A percentile compares a stretch with the other conserved stretches of the same genome.
Evolutionary conservation across 2,888 invertebrate species (phyloP).

Genomic region (Agrochola macilenta): DNA sequence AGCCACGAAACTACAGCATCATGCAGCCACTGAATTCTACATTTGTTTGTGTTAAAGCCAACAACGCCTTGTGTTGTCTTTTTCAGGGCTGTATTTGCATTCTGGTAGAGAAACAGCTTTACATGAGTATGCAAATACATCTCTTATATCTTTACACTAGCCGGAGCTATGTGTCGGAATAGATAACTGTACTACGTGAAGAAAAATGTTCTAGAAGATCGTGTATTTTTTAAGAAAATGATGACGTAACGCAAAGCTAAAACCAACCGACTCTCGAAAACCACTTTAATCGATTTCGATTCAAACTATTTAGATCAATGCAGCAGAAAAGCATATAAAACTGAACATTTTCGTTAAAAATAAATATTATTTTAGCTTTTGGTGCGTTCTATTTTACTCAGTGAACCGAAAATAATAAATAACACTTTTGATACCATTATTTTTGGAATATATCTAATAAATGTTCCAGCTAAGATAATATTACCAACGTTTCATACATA

Average conservation of each 20-base stretch:
- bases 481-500: slow-evolving; percentile 32
- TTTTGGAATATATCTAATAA: slow-evolving; percentile 14
- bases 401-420: neutral
- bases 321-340: neutral
- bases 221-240: neutral
- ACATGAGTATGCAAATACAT: slow-evolving; percentile 35
- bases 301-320: neutral
- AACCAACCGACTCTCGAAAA: neutral
- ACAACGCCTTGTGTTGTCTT: slow-evolving; percentile 31
- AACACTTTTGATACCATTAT: slow-evolving; percentile 1
- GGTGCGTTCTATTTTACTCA: neutral
- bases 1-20: slow-evolving; percentile 48
- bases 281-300: no score
- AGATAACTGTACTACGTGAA: slow-evolving; percentile 1
- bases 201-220: neutral
- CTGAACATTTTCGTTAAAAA: neutral
- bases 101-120: slow-evolving; percentile 24
- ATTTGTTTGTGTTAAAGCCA: slow-evolving; percentile 35
- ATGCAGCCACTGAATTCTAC: slow-evolving; percentile 43
- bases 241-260: neutral
- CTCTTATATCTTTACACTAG: slow-evolving; percentile 23
- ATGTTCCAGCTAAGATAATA: slow-evolving; percentile 27
- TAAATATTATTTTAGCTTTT: neutral
- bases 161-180: slow-evolving; percentile 31
- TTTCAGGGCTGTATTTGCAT: slow-evolving; percentile 38